These are phyloP conservation scores for Dromius quadrimaculatus DNA, from an alignment of 2,888 invertebrate species.

Conservation along the genomic window DNA sequence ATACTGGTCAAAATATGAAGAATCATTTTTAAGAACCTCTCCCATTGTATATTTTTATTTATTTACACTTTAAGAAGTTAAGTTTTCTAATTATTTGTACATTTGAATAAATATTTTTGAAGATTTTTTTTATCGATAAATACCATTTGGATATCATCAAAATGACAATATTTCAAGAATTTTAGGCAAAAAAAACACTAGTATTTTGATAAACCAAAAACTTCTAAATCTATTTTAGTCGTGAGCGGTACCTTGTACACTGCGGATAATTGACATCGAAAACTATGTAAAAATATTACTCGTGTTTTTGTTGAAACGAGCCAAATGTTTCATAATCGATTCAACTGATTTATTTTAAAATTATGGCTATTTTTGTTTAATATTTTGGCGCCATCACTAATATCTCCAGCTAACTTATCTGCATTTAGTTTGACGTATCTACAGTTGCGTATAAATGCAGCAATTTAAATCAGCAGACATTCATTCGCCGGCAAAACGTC, in stretches of 20 bases:
- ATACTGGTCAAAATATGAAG: constrained; percentile 23
- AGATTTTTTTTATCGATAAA: no score
- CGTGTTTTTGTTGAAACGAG: no score
- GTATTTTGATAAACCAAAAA: no score
- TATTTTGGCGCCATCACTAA: constrained; percentile 10
- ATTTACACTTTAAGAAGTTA: not conserved
- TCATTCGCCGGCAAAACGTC: constrained; percentile 31
- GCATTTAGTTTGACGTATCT: constrained; percentile 31
- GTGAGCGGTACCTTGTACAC: no score
- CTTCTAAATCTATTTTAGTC: no score
- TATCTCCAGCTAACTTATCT: constrained; percentile 25
- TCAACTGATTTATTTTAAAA: not conserved
- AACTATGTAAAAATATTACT: no score
- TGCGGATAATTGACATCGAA: no score
- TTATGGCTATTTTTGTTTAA: not conserved
- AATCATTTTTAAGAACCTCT: no score
- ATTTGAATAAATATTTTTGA: no score
- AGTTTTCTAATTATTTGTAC: not conserved
- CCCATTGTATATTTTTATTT: constrained; percentile 9
- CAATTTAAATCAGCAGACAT: constrained; percentile 1
- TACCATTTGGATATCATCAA: no score
- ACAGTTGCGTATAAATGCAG: constrained; percentile 22
- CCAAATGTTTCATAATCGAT: constrained; percentile 17
- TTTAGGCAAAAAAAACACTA: no score
- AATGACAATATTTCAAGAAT: no score